A percentile compares a stretch with the other conserved stretches of the same genome.
Evolutionary conservation across 2,888 invertebrate species (phyloP).

Genomic region (Eutolmus rufibarbis): DNA sequence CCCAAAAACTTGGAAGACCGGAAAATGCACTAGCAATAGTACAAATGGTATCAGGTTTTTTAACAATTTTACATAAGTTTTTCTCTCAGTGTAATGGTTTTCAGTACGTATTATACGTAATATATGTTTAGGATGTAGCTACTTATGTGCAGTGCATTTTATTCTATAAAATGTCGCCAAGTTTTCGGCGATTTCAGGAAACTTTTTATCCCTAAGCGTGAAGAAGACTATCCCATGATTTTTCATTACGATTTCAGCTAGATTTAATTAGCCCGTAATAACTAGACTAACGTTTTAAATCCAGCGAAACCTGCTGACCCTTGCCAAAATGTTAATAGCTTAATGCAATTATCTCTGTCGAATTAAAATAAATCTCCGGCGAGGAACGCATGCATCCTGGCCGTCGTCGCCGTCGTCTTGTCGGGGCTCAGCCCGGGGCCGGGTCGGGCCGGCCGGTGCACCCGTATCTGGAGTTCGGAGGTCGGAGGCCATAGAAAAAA

Average conservation of each 20-base stretch:
- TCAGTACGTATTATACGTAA: no score
- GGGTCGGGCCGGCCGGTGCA: background rate
- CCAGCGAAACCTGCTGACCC: background rate
- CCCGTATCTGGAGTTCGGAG: background rate
- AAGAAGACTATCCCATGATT: background rate
- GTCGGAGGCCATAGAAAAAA: background rate
- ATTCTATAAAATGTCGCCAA: no score
- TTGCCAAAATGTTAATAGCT: slow-evolving; percentile 10
- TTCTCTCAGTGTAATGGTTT: no score
- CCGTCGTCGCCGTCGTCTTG: background rate
- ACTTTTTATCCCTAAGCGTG: background rate
- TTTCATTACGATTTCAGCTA: background rate
- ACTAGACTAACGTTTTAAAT: background rate
- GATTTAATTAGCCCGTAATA: background rate
- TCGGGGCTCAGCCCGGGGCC: background rate
- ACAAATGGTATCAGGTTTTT: no score
- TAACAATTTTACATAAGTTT: no score
- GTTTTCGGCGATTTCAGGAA: background rate
- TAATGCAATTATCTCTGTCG: slow-evolving; percentile 3
- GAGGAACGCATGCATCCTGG: background rate
- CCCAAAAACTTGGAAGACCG: no score
- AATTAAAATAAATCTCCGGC: background rate
- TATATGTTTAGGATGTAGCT: no score
- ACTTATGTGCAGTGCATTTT: no score
- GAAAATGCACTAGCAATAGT: no score